Conservation (phyloP, 2,888 invertebrate species). For the Luperina testacea region DNA sequence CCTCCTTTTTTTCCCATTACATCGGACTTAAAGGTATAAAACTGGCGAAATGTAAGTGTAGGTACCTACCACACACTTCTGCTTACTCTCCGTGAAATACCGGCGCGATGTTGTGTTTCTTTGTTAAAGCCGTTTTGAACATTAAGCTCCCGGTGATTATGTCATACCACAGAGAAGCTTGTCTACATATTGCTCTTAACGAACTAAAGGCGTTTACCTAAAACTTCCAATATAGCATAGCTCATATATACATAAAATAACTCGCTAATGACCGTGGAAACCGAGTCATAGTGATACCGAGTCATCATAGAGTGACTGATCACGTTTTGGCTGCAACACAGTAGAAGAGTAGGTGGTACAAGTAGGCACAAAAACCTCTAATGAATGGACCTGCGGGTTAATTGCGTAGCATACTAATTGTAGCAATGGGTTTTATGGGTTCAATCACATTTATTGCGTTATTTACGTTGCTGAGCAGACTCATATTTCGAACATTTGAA, state of each 20-base stretch:
- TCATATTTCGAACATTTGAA: too few species aligned
- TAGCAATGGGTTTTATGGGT: too few species aligned
- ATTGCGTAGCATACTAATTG: too few species aligned
- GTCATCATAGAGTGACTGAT: too few species aligned
- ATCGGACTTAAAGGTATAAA: background rate
- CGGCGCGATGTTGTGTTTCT: too few species aligned
- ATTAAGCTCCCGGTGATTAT: constrained; percentile 7
- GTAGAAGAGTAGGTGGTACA: background rate
- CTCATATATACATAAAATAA: too few species aligned
- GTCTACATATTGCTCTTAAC: constrained; percentile 20
- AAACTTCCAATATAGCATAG: background rate
- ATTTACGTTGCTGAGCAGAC: too few species aligned
- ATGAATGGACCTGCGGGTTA: too few species aligned
- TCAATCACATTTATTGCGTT: too few species aligned
- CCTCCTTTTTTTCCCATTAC: too few species aligned
- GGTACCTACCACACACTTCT: background rate
- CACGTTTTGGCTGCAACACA: background rate
- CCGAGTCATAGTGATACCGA: too few species aligned
- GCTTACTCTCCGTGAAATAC: background rate
- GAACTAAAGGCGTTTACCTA: background rate
- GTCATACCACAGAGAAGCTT: background rate
- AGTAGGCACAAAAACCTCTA: background rate
- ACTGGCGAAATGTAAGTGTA: background rate
- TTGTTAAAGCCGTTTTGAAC: background rate
- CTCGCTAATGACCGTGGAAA: background rate